A percentile compares a stretch with the other conserved stretches of the same genome.
Evolutionary conservation across 2,888 invertebrate species (phyloP).

Genomic region (Protophormia terraenovae): DNA sequence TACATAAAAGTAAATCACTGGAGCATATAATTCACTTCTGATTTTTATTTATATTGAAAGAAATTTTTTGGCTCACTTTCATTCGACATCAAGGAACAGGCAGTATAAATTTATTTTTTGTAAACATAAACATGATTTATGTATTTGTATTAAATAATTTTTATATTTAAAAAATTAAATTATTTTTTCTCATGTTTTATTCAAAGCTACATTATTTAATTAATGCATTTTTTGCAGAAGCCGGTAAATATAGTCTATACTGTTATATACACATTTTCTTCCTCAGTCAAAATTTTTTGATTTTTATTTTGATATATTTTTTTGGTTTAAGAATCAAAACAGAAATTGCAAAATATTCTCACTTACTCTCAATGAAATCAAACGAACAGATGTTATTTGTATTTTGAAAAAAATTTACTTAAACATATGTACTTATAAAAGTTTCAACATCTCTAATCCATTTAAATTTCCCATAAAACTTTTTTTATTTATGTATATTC

Average conservation of each 20-base stretch:
- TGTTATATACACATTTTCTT: not conserved
- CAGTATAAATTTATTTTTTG: too few species aligned
- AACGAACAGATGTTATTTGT: not conserved
- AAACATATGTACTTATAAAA: not conserved
- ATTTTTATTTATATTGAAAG: too few species aligned
- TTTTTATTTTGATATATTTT: not conserved
- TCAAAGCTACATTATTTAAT: too few species aligned
- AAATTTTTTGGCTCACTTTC: too few species aligned
- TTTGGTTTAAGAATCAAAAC: constrained; percentile 26
- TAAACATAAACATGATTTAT: too few species aligned
- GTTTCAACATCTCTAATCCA: too few species aligned
- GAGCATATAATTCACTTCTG: too few species aligned
- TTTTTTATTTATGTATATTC: not conserved
- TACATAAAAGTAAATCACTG: too few species aligned
- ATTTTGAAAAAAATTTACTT: constrained; percentile 12
- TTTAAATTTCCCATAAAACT: not conserved
- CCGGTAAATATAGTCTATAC: not conserved
- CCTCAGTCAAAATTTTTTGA: not conserved
- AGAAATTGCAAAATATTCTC: constrained; percentile 15
- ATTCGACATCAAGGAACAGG: too few species aligned
- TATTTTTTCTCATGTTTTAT: too few species aligned
- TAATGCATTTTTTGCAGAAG: not conserved
- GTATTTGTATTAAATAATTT: too few species aligned
- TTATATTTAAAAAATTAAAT: too few species aligned
- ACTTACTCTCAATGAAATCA: constrained; percentile 17